These are phyloP conservation scores for Patella caerulea DNA, from an alignment of 2,888 invertebrate genomes.

Conservation along the genomic window DNA sequence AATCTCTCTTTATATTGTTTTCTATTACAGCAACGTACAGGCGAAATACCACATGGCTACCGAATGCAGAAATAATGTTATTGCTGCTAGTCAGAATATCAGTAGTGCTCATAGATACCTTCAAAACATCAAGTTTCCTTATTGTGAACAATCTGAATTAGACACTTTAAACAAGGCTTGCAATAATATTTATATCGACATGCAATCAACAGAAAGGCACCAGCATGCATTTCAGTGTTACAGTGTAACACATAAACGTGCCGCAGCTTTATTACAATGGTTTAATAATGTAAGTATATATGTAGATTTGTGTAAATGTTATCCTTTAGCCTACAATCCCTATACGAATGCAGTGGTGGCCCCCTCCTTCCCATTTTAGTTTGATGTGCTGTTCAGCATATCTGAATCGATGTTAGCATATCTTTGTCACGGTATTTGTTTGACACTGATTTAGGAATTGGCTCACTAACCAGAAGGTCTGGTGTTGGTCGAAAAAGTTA, in stretches of 20 bases:
- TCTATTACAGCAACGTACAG: constrained; percentile 68
- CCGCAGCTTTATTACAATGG: constrained; percentile 74
- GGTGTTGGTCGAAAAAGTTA: too few species aligned
- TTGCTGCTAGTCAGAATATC: constrained; percentile 75
- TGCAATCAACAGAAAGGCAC: constrained; percentile 71
- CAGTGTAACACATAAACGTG: constrained; percentile 71
- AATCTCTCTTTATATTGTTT: too few species aligned
- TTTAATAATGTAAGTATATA: constrained; percentile 72
- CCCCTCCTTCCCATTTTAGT: too few species aligned
- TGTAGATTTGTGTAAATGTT: too few species aligned
- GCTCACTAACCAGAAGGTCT: too few species aligned
- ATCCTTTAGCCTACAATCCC: too few species aligned
- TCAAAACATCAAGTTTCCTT: constrained; percentile 74
- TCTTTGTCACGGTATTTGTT: too few species aligned
- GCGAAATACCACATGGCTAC: constrained; percentile 73
- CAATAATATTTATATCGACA: constrained; percentile 74
- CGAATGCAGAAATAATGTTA: constrained; percentile 74
- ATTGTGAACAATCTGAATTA: constrained; percentile 73
- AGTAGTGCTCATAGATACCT: constrained; percentile 73
- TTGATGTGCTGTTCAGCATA: too few species aligned
- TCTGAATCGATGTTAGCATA: too few species aligned
- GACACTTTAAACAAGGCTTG: constrained; percentile 72
- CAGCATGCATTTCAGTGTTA: constrained; percentile 72
- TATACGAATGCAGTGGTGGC: too few species aligned
- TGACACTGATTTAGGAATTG: too few species aligned